These are phyloP conservation scores for Caenorhabditis sp. DNA, from an alignment of 2,888 invertebrate genomes.

Conservation along the genomic window DNA sequence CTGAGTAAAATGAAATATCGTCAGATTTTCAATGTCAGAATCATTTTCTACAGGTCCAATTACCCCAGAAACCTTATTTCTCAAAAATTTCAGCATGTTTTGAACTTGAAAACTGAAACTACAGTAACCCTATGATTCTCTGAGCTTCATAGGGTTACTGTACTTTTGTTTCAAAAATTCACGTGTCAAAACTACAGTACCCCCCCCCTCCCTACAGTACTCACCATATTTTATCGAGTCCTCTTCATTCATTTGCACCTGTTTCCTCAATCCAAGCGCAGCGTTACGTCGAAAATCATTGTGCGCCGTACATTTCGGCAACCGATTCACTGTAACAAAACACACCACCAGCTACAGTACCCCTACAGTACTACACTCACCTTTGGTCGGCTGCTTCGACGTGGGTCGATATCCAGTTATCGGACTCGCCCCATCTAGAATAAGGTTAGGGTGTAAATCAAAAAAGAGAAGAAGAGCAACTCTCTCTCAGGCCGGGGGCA, in stretches of 20 bases:
- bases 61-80: too few relatives aligned
- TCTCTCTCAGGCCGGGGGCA: neutral
- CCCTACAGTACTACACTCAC: neutral
- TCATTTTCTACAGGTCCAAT: too few relatives aligned
- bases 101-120: too few relatives aligned
- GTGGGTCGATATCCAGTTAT: constrained; percentile 10
- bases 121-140: too few relatives aligned
- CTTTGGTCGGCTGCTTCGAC: neutral
- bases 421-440: constrained; percentile 21
- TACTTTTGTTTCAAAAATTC: neutral
- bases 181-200: neutral
- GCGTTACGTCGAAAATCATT: constrained; percentile 39
- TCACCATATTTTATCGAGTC: constrained; percentile 54
- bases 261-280: constrained; percentile 40
- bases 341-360: neutral
- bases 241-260: constrained; percentile 43
- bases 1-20: too few relatives aligned
- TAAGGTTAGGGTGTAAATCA: neutral
- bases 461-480: too few relatives aligned
- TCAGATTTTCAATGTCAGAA: too few relatives aligned
- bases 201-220: too few relatives aligned
- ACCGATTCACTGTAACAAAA: constrained; percentile 41
- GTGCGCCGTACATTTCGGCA: constrained; percentile 49
- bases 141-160: too few relatives aligned
- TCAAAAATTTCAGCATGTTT: too few relatives aligned